Evolutionary conservation across 2,797 vertebrate genomes (phyloP).

Genomic region (Mormyrus proboscirostris): DNA sequence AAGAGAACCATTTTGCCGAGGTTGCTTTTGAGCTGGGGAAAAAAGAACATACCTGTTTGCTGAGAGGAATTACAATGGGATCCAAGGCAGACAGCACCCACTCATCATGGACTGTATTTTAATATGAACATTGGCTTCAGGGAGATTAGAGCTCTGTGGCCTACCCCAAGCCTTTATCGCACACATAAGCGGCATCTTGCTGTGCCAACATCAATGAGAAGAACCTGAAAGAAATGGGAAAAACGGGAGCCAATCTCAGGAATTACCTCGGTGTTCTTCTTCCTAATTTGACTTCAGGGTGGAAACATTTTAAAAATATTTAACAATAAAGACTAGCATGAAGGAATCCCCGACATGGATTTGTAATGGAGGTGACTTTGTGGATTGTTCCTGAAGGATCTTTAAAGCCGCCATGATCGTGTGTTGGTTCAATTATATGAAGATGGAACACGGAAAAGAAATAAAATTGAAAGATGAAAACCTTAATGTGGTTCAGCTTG

Average conservation of each 20-base stretch:
- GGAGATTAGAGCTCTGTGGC: slow-evolving; percentile 17
- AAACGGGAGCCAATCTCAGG: not conserved
- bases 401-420: not conserved
- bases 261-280: not conserved
- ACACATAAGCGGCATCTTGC: not conserved
- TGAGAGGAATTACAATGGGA: slow-evolving; percentile 14
- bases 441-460: not conserved
- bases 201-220: slow-evolving; percentile 18
- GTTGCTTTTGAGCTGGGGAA: not conserved
- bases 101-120: slow-evolving; percentile 20
- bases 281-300: slow-evolving; percentile 11
- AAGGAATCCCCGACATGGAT: not conserved
- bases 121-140: slow-evolving; percentile 7
- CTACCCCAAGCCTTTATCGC: slow-evolving; percentile 31
- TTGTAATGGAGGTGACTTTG: slow-evolving; percentile 8
- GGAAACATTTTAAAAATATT: slow-evolving; percentile 20
- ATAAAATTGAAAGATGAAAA: slow-evolving; percentile 4
- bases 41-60: slow-evolving; percentile 1
- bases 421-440: not conserved
- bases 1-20: not conserved
- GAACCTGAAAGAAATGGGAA: not conserved
- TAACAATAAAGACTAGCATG: not conserved
- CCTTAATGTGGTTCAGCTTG: not conserved
- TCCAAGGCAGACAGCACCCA: not conserved
- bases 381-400: slow-evolving; percentile 5